Conservation (phyloP, 2,888 invertebrate genomes). For the Nomada ferruginata region DNA sequence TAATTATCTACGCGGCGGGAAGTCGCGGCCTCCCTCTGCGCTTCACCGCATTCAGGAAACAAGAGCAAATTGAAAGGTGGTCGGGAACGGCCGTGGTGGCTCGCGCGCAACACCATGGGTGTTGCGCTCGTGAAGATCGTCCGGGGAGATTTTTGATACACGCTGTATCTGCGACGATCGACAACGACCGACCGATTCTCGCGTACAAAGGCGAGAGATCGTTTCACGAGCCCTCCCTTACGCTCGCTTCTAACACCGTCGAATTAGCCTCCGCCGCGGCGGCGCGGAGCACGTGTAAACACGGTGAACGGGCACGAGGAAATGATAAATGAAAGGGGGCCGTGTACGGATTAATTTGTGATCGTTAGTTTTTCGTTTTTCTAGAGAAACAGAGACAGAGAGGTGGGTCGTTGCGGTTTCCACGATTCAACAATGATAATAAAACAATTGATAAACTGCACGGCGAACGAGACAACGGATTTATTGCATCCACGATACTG, state of each 20-base stretch:
- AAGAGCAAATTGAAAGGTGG: conserved; percentile 72
- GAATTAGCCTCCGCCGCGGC: conserved; percentile 32
- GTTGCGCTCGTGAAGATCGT: conserved; percentile 25
- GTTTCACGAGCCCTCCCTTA: conserved; percentile 12
- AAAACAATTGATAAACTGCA: background rate
- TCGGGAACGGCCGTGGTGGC: background rate
- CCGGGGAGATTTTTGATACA: conserved; percentile 55
- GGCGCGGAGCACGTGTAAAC: conserved; percentile 46
- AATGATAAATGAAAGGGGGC: conserved; percentile 33
- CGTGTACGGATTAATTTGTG: conserved; percentile 40
- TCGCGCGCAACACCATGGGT: conserved; percentile 3
- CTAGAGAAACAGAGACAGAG: too few relatives aligned
- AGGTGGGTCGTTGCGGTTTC: too few relatives aligned
- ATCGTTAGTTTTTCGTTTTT: conserved; percentile 19
- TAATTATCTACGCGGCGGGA: conserved; percentile 84
- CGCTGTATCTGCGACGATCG: conserved; percentile 45
- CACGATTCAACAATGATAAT: too few relatives aligned
- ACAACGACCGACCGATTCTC: conserved; percentile 22
- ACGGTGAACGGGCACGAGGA: conserved; percentile 26
- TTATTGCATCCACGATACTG: conserved; percentile 53
- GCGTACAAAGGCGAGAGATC: conserved; percentile 25
- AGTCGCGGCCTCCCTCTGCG: conserved; percentile 81
- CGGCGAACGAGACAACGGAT: conserved; percentile 58
- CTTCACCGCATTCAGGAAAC: conserved; percentile 74
- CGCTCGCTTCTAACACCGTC: conserved; percentile 38